These are phyloP conservation scores for Phacellophora camtschatica DNA, from an alignment of 30 jellyfish, hydroid and myxozoan genomes.

Conservation along the genomic window DNA sequence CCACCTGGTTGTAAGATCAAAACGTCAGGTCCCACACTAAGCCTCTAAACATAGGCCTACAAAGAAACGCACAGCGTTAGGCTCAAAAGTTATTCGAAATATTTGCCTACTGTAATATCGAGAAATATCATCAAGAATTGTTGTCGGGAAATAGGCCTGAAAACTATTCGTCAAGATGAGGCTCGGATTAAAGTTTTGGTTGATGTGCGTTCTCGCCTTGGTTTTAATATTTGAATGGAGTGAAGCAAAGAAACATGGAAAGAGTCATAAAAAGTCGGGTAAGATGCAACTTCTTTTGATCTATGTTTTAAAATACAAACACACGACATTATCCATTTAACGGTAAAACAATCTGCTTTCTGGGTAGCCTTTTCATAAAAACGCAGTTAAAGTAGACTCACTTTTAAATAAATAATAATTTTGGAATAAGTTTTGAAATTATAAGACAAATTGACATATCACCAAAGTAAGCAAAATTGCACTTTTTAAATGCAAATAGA, in stretches of 20 bases:
- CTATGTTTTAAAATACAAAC: too few species aligned
- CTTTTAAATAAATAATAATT: too few species aligned
- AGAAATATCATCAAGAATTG: too few species aligned
- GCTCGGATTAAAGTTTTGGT: not conserved
- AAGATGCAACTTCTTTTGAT: not conserved
- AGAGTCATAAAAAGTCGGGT: conserved; percentile 63
- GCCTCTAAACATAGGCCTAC: not conserved
- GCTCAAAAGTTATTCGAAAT: not conserved
- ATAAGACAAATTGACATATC: too few species aligned
- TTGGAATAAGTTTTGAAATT: too few species aligned
- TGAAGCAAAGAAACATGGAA: conserved; percentile 36
- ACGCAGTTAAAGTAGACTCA: too few species aligned
- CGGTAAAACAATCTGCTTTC: too few species aligned
- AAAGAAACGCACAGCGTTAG: not conserved
- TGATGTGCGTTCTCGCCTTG: conserved; percentile 18
- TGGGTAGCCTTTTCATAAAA: too few species aligned
- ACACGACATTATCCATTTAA: too few species aligned
- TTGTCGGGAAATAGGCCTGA: not conserved
- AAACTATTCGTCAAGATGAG: not conserved
- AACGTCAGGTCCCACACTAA: conserved; percentile 53
- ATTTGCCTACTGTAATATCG: not conserved
- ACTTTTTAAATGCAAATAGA: too few species aligned
- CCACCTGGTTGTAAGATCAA: conserved; percentile 71
- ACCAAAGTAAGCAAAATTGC: too few species aligned
- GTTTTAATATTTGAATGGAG: not conserved